These are phyloP conservation scores for Bombus superbus DNA, from an alignment of 1,140 invertebrate genomes.

Conservation along the genomic window DNA sequence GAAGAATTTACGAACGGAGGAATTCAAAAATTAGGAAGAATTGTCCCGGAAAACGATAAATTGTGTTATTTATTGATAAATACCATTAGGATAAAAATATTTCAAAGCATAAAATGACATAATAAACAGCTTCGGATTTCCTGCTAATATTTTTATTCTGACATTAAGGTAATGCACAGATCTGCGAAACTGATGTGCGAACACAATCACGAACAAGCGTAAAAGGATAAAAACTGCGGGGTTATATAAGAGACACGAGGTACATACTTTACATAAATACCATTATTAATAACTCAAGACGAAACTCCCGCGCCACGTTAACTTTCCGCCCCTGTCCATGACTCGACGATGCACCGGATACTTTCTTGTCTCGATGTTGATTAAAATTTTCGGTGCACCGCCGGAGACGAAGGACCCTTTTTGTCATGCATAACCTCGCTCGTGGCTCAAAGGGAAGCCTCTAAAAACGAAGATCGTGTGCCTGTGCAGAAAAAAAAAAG, in stretches of 20 bases:
- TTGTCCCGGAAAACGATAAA: too few species aligned
- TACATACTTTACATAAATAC: too few species aligned
- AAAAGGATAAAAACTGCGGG: background rate
- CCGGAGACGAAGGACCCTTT: slow-evolving; percentile 8
- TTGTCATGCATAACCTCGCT: slow-evolving; percentile 32
- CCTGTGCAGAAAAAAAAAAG: background rate
- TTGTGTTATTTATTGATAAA: too few species aligned
- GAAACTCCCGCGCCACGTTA: background rate
- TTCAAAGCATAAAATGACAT: too few species aligned
- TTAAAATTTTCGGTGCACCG: slow-evolving; percentile 27
- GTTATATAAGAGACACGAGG: background rate
- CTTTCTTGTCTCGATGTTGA: slow-evolving; percentile 26
- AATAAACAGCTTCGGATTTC: too few species aligned
- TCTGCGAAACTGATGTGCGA: too few species aligned
- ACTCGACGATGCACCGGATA: background rate
- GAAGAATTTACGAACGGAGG: too few species aligned
- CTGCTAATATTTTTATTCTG: too few species aligned
- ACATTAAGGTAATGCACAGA: too few species aligned
- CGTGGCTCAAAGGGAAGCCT: slow-evolving; percentile 20
- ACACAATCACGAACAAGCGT: background rate
- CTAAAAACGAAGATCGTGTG: slow-evolving; percentile 23
- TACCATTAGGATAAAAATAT: too few species aligned
- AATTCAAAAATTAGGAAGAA: too few species aligned
- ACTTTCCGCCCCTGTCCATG: slow-evolving; percentile 1
- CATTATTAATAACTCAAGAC: slow-evolving; percentile 8